Evolutionary conservation across 2,797 vertebrate genomes (phyloP), one percentile per base, ranked within the genome.

Genomic region (Tadarida brasiliensis): DNA sequence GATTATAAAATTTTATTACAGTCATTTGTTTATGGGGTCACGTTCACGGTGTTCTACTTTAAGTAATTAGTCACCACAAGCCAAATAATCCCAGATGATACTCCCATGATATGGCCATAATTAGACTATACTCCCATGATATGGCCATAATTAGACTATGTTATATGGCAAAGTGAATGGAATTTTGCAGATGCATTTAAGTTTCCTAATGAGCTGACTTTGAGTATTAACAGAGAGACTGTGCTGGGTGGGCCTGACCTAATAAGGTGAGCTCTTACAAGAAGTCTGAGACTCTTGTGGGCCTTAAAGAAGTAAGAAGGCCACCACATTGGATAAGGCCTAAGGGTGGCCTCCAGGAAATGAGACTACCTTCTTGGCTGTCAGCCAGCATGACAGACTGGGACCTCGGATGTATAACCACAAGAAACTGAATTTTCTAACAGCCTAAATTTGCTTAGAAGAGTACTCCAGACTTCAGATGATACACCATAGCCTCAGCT

Each of bases 401-500:
- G 57, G 54, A 67, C 20, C 10, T 51, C 11, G 11, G 8, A 35
- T 68, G 35, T 70, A 63, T 28, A 59, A 19, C n/a, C 28, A n/a
- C 33, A 78, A 73, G 59, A 51, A 93, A 88, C 7, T 78, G 63
- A 83, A 84, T 87, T 82, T 87, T n/a, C 63, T 14, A 63, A n/a
- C 33, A 61, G 26, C 44, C 68, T 68, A 49, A 82, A 76, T 77
- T 49, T 78, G 12, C 47, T 65, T 30, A 47, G 35, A 83, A 28
- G 61, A 86, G 30, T 81, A 22, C 30, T 65, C 59, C 83, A 77
- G 15, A 11, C 26, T 83, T 94, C 30, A 47, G 63, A 26, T 81
- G 28, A 49, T 17, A 51, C 28, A 51, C 28, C 8, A 5, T 3
- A 65, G 7, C n/a, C 51, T 59, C 16, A 1, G 4, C 19, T 76